Evolutionary conservation across 2,797 vertebrate genomes (phyloP).

Genomic region (Coranthus polyacanthus): DNA sequence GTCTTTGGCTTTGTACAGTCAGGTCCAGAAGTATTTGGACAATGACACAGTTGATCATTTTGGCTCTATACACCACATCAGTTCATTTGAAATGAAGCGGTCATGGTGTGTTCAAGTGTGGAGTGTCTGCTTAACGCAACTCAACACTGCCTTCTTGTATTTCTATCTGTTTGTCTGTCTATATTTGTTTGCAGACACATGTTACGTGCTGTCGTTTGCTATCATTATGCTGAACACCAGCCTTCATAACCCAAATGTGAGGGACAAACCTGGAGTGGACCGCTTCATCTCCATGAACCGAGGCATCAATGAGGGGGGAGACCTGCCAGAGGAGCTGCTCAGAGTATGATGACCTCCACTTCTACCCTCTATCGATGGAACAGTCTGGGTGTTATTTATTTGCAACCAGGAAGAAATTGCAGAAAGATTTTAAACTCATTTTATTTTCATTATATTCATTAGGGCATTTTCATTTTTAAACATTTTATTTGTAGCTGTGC

Average conservation of each 20-base stretch:
- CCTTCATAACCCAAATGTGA: conserved; percentile 97
- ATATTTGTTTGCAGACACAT: conserved; percentile 87
- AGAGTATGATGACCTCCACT: conserved; percentile 81
- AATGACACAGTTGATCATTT: too few species aligned
- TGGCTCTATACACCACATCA: too few species aligned
- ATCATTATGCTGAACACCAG: conserved; percentile 99
- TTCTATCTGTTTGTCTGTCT: conserved; percentile 7
- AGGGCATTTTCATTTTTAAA: too few species aligned
- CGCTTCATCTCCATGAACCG: conserved; percentile 97
- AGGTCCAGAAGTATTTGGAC: too few species aligned
- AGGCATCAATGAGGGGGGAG: conserved; percentile 96
- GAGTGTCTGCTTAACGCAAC: not conserved
- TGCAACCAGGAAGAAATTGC: too few species aligned
- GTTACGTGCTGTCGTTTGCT: conserved; percentile 96
- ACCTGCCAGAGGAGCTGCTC: conserved; percentile 95
- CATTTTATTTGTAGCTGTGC: too few species aligned
- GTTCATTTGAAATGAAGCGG: too few species aligned
- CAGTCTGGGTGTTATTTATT: too few species aligned
- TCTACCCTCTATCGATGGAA: too few species aligned
- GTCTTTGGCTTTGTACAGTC: too few species aligned
- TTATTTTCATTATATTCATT: too few species aligned
- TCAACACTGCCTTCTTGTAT: not conserved
- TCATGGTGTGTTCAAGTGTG: not conserved
- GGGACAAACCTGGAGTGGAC: conserved; percentile 94
- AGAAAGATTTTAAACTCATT: too few species aligned